Conservation (phyloP, 2,113 vertebrate genomes). For the Vanacampus margaritifer region DNA sequence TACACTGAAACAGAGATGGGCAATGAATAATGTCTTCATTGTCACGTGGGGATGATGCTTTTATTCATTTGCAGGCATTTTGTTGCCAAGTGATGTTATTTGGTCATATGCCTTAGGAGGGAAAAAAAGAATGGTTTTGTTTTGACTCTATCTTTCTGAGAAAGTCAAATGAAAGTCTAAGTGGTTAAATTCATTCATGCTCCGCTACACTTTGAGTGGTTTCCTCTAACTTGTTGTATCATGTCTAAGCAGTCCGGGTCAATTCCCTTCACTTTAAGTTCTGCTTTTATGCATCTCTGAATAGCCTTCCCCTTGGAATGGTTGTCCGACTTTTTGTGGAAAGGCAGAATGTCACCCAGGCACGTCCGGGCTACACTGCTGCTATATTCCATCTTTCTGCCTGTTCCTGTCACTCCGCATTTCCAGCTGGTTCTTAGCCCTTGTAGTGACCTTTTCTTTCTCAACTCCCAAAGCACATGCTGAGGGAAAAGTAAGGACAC, state of each 20-base stretch:
- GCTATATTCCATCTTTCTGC: constrained; percentile 27
- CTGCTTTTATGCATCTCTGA: constrained; percentile 52
- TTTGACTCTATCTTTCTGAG: not conserved
- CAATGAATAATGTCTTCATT: not conserved
- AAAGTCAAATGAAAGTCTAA: constrained; percentile 3
- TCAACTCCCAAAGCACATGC: constrained; percentile 19
- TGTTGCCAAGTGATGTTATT: not conserved
- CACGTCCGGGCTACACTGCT: constrained; percentile 32
- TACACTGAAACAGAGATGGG: not conserved
- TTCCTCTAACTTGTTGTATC: constrained; percentile 44
- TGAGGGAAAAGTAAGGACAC: constrained; percentile 7
- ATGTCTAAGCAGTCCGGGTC: constrained; percentile 20
- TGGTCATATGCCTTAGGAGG: not conserved
- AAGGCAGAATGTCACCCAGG: constrained; percentile 26
- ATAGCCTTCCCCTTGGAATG: constrained; percentile 49
- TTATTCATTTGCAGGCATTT: not conserved
- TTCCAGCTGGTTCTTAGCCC: constrained; percentile 41
- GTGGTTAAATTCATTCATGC: not conserved
- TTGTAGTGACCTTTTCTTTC: constrained; percentile 32
- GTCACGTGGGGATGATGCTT: constrained; percentile 13
- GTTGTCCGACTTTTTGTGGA: constrained; percentile 56
- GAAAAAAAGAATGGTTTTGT: not conserved
- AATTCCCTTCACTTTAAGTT: constrained; percentile 36
- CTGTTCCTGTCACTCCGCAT: constrained; percentile 37
- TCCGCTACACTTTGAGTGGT: constrained; percentile 6